Percentiles rank a stretch among this genome's conserved stretches.
Conservation (phyloP, 92 coral and sea anemone genomes). For the Zoanthus sociatus region DNA sequence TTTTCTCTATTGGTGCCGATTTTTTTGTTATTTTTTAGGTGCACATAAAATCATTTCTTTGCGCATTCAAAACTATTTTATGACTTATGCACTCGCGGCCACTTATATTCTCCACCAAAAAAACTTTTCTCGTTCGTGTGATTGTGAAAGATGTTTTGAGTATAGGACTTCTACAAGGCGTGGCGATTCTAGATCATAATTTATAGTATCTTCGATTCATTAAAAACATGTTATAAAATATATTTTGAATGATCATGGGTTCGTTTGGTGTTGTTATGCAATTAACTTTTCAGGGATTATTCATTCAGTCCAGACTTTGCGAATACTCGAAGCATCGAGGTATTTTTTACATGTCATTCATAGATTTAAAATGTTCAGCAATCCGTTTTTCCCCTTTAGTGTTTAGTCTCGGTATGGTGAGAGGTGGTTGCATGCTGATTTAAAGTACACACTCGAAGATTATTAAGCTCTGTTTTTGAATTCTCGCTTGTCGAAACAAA, state of each 20-base stretch:
- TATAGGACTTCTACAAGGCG: not conserved
- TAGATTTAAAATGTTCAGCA: conserved; percentile 19
- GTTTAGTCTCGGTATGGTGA: conserved; percentile 30
- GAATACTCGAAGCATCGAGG: conserved; percentile 16
- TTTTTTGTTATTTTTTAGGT: conserved; percentile 8
- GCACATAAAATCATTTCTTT: conserved; percentile 34
- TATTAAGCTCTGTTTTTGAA: conserved; percentile 33
- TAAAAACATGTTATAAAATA: conserved; percentile 17
- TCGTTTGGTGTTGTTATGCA: conserved; percentile 3
- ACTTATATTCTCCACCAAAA: not conserved
- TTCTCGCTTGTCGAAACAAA: conserved; percentile 26
- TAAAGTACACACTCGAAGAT: not conserved
- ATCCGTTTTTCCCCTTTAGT: conserved; percentile 25
- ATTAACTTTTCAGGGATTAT: conserved; percentile 1
- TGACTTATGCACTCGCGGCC: not conserved
- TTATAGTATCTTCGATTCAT: conserved; percentile 24
- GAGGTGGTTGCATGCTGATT: conserved; percentile 20
- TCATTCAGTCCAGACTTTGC: not conserved
- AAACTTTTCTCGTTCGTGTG: not conserved
- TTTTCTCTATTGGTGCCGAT: conserved; percentile 31
- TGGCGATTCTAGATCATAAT: conserved; percentile 30
- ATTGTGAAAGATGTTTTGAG: not conserved
- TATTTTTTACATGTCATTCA: conserved; percentile 25
- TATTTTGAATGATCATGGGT: not conserved
- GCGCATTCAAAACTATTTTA: not conserved